Evolutionary conservation across 1,140 invertebrate genomes (phyloP), one percentile per base, ranked within the genome.

Genomic region (Lepidurus apus): DNA sequence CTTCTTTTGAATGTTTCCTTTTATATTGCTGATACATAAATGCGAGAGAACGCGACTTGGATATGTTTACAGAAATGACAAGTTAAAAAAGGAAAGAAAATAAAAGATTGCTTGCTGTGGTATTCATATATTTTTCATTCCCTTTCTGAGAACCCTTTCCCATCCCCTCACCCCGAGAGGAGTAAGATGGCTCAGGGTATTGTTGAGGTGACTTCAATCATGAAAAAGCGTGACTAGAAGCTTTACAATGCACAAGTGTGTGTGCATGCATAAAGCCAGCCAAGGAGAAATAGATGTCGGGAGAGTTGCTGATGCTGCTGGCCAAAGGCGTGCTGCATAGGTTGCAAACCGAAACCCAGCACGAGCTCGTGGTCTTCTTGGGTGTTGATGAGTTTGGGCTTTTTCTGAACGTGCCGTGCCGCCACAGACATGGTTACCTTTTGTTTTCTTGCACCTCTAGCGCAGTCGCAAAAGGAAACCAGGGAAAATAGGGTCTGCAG

Each of bases 291-390:
- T 65, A 65, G 21, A 65, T 13, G 53, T 65, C 53, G 53, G 45
- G 10, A 11, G 17, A 17, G 10, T 47, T 10, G 53, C 53, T 65
- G 17, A 65, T 65, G 53, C 53, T 65, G 34, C 34, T 65, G 9
- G 53, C 9, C 13, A 65, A 21, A 17, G 45, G 53, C 13, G 17
- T 65, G 53, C 53, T 21, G n/a, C 53, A 65, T 65, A 65, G 53
- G 21, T n/a, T 65, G 21, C 53, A 65, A 65, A 65, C 53, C 53
- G 9, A 17, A 65, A 65, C 53, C 6, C 53, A 65, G 53, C 53
- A 65, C 53, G 53, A 65, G 53, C 53, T 65, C 53, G 21, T 65
- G 53, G 53, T 65, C 53, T n/a, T 65, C 53, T 65, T 65, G 53
- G 53, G 53, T 65, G 53, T 65, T 65, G 53, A 65, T 65, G 53